These are phyloP conservation scores for Dicaeum eximium DNA, from an alignment of 2,113 vertebrate genomes.

Conservation along the genomic window DNA sequence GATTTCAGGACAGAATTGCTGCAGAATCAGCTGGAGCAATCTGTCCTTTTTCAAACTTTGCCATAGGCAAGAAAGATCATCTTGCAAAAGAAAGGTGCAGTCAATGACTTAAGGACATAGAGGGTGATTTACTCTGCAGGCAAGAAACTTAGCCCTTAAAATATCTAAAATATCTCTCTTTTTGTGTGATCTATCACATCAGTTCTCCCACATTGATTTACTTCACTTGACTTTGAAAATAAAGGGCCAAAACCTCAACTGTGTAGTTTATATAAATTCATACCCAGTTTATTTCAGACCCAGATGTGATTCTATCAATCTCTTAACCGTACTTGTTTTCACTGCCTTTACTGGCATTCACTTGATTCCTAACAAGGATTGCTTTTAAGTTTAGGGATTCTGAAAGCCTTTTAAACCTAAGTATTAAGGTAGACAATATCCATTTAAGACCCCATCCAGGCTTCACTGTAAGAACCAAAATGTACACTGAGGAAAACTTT, in stretches of 20 bases:
- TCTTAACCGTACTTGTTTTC: neutral
- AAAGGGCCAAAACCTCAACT: neutral
- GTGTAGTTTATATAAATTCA: neutral
- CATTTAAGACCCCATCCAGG: neutral
- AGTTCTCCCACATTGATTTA: neutral
- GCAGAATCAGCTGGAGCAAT: neutral
- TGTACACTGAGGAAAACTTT: neutral
- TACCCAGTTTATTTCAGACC: neutral
- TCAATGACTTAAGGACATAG: neutral
- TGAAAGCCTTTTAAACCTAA: neutral
- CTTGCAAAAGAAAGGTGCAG: neutral
- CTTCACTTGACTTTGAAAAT: neutral
- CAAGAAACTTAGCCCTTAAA: neutral
- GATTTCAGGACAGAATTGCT: neutral
- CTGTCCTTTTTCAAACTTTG: neutral
- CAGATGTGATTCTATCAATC: neutral
- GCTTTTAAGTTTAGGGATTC: neutral
- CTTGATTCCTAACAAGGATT: neutral
- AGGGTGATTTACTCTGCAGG: neutral
- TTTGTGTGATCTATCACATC: neutral
- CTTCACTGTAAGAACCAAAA: neutral
- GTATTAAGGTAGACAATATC: neutral
- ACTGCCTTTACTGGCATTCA: neutral
- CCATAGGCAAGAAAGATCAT: neutral
- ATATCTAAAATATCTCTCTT: neutral